Base-by-base conservation (phyloP, 2,113 vertebrate genomes). In the Craseonycteris thonglongyai region DNA sequence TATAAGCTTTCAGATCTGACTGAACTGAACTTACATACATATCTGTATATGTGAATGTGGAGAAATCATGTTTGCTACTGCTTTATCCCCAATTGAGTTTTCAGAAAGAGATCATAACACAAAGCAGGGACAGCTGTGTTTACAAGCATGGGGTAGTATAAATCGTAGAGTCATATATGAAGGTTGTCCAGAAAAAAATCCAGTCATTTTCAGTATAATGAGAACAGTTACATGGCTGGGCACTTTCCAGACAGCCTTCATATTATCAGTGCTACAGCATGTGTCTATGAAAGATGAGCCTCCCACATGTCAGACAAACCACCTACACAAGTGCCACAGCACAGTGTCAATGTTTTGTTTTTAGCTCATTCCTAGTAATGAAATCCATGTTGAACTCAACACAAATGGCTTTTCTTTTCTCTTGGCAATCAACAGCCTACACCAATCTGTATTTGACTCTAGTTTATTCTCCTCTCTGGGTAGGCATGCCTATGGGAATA, bases 291-390 rank as follows among this genome's bases (percentile, higher is more conserved):
- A 75, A 68, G 11, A 28, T n/a, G 49, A 93, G 47, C 59, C 28
- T 92, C 87, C 54, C 30, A 81, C 65, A 18, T 94, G 82, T 92
- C 56, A 82, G 76, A 89, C 81, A 95, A 84, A 35, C 56, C 78
- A 82, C 81, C 85, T 90, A 83, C 87, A 85, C 54, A 45, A 79
- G 71, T 72, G 81, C 65, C 35, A 58, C 11, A 75, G 33, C 26
- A 66, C 26, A 66, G 26, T 82, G 74, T 30, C 14, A 38, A 40
- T 72, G 42, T 30, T 38, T 71, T 83, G n/a, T 61, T 74, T 75
- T 69, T 91, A 80, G 16, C 79, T 72, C 35, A 71, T 93, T 71
- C 28, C 24, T 91, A 40, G 79, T 83, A 72, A 90, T 65, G 76
- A 94, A 90, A 83, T 58, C 14, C 78, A 49, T 56, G 56, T 38